Evolutionary conservation across 2,888 invertebrate species (phyloP).

Genomic region (Melanostoma scalare): DNA sequence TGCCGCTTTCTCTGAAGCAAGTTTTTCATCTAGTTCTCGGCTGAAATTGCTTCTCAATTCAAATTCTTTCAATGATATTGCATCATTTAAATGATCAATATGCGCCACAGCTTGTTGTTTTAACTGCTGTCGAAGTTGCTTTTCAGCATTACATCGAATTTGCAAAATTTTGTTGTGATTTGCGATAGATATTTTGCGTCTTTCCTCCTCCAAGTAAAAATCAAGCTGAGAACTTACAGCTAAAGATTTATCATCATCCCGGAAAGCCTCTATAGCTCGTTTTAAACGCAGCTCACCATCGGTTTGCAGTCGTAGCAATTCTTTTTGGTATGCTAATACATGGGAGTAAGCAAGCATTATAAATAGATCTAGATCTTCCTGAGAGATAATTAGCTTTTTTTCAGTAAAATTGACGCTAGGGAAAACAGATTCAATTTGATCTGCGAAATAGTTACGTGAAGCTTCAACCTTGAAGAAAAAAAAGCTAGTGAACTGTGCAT

Average conservation of each 20-base stretch:
- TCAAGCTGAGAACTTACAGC: conserved; percentile 85
- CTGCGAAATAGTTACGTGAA: conserved; percentile 85
- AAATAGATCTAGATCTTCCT: conserved; percentile 88
- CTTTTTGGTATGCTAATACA: conserved; percentile 89
- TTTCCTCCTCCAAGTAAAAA: conserved; percentile 87
- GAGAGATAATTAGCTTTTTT: conserved; percentile 85
- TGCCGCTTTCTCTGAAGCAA: conserved; percentile 86
- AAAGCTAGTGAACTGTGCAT: not conserved
- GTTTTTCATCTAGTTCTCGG: conserved; percentile 86
- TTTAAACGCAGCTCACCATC: conserved; percentile 85
- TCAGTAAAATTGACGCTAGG: conserved; percentile 88
- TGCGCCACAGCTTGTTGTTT: conserved; percentile 94
- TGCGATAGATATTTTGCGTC: conserved; percentile 86
- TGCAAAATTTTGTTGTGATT: conserved; percentile 87
- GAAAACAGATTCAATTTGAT: conserved; percentile 88
- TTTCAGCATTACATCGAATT: conserved; percentile 87
- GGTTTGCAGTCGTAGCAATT: conserved; percentile 88
- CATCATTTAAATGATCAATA: conserved; percentile 90
- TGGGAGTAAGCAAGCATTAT: conserved; percentile 90
- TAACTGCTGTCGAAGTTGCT: conserved; percentile 89
- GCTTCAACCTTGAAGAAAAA: conserved; percentile 80
- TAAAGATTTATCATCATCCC: conserved; percentile 84
- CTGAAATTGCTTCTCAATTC: conserved; percentile 83
- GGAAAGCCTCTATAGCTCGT: conserved; percentile 85
- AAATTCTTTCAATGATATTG: conserved; percentile 84